Conservation (phyloP, 2,797 vertebrate species). For the Meriones psammophilus region DNA sequence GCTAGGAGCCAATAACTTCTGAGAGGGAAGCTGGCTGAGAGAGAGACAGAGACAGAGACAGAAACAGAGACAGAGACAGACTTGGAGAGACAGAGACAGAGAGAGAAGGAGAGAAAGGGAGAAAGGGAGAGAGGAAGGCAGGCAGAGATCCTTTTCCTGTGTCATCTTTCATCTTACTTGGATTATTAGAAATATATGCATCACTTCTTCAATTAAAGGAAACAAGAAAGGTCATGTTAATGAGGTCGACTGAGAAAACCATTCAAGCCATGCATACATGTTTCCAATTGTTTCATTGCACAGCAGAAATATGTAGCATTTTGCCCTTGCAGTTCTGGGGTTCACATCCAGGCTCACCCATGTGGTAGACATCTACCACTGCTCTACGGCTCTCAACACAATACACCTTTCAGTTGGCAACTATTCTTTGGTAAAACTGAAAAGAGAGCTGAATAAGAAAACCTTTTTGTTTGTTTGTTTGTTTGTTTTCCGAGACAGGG, state of each 20-base stretch:
- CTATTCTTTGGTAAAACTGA: not conserved
- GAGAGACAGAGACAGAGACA: not conserved
- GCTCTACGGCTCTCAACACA: not conserved
- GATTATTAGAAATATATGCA: not conserved
- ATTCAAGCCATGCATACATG: not conserved
- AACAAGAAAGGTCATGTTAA: not conserved
- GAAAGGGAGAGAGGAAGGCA: too few species aligned
- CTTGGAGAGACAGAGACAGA: not conserved
- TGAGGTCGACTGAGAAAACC: too few species aligned
- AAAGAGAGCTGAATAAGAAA: not conserved
- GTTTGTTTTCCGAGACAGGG: too few species aligned
- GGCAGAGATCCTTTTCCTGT: not conserved
- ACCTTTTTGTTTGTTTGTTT: not conserved
- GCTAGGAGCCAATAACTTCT: not conserved
- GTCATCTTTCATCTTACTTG: slow-evolving; percentile 10
- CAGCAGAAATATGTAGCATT: not conserved
- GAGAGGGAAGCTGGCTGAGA: not conserved
- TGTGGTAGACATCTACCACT: not conserved
- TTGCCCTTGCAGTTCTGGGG: not conserved
- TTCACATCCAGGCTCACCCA: not conserved
- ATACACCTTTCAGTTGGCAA: not conserved
- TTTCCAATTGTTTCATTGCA: not conserved
- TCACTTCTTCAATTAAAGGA: not conserved
- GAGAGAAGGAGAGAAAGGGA: not conserved
- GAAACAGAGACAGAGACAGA: too few species aligned